Evolutionary conservation across 2,888 invertebrate genomes (phyloP).

Genomic region (Melanostoma mellinum): DNA sequence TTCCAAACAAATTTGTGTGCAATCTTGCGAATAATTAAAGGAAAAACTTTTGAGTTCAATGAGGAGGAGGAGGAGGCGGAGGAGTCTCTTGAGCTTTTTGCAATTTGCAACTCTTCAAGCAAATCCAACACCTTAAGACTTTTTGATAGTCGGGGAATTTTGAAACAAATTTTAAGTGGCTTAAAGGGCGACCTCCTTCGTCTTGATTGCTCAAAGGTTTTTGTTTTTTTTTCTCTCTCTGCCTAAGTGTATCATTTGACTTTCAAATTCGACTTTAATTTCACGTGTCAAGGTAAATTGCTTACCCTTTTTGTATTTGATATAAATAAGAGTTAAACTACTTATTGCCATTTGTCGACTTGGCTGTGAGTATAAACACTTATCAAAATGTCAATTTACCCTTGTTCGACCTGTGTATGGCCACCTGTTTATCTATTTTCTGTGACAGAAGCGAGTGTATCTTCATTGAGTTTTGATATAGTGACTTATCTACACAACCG

Average conservation of each 20-base stretch:
- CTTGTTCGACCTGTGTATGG: no score
- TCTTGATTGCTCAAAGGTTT: slow-evolving; percentile 12
- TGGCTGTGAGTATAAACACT: no score
- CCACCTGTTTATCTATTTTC: no score
- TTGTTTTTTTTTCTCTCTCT: no score
- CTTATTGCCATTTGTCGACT: not conserved
- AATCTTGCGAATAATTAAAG: slow-evolving; percentile 33
- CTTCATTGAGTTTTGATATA: no score
- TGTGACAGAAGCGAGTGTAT: no score
- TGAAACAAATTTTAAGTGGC: no score
- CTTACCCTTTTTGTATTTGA: not conserved
- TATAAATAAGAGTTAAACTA: not conserved
- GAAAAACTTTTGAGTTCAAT: slow-evolving; percentile 7
- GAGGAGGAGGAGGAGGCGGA: not conserved
- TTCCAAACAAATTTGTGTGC: slow-evolving; percentile 32
- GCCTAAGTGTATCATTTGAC: no score
- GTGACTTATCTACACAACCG: no score
- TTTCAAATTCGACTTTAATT: not conserved
- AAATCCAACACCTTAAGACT: not conserved
- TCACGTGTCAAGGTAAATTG: not conserved
- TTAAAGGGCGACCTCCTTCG: not conserved
- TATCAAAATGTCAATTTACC: no score
- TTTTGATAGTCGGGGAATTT: not conserved
- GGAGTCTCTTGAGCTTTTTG: not conserved
- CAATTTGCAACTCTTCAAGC: not conserved